Evolutionary conservation across 2,888 invertebrate species (phyloP).

Genomic region (Eubasilissa splendida): DNA sequence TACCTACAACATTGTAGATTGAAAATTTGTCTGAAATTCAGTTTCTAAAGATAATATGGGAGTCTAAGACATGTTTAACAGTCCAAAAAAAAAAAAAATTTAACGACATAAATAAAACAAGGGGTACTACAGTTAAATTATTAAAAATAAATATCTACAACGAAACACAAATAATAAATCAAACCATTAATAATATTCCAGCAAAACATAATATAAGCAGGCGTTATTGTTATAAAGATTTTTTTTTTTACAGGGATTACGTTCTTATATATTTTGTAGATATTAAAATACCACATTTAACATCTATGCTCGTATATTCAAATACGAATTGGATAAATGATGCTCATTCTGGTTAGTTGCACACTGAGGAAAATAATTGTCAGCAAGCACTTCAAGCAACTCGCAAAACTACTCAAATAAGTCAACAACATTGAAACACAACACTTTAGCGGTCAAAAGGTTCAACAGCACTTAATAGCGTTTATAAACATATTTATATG

Average conservation of each 20-base stretch:
- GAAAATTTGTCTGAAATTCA: not conserved
- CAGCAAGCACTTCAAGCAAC: slow-evolving; percentile 16
- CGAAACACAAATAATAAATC: not conserved
- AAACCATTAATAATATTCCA: no score
- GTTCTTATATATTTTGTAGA: no score
- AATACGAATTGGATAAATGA: no score
- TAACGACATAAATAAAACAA: not conserved
- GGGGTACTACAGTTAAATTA: not conserved
- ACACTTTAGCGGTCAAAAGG: slow-evolving; percentile 11
- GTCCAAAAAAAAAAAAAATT: not conserved
- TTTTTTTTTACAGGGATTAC: no score
- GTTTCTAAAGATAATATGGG: slow-evolving; percentile 4
- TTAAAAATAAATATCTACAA: not conserved
- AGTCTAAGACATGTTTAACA: slow-evolving; percentile 4
- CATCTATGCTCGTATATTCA: no score
- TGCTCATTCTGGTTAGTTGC: no score
- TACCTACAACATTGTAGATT: not conserved
- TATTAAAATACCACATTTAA: no score
- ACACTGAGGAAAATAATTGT: no score
- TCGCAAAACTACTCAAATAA: slow-evolving; percentile 6
- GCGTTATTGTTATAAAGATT: no score
- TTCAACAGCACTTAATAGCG: no score
- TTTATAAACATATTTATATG: no score
- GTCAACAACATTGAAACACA: slow-evolving; percentile 6
- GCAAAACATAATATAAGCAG: no score